A percentile compares a stretch with the other conserved stretches of the same genome.
These are phyloP conservation scores for Pseudopodoces humilis DNA, from an alignment of 2,113 vertebrate genomes.

Conservation along the genomic window DNA sequence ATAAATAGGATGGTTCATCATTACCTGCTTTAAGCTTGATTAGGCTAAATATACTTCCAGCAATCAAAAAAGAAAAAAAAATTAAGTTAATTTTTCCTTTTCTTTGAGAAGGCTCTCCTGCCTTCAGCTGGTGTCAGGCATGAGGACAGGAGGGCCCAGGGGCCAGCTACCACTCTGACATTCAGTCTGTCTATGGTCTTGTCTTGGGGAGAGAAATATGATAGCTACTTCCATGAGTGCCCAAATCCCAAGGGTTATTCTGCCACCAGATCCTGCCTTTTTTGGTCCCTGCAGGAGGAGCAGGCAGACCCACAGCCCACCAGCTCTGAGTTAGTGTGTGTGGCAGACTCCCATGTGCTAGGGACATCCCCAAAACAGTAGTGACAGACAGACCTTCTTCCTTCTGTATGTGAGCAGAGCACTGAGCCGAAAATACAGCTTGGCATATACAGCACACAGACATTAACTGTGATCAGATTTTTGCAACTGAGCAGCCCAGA, in stretches of 20 bases:
- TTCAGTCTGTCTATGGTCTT: neutral
- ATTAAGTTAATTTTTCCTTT: neutral
- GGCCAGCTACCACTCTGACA: neutral
- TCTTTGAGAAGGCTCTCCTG: neutral
- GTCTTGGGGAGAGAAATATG: neutral
- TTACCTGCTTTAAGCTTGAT: slow-evolving; percentile 27
- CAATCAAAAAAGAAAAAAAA: neutral
- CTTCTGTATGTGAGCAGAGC: neutral
- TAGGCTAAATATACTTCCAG: slow-evolving; percentile 6
- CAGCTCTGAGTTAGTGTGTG: neutral
- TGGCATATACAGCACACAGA: neutral
- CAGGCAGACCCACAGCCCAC: neutral
- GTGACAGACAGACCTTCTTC: neutral
- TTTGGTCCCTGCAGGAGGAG: neutral
- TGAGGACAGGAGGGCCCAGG: fast-evolving
- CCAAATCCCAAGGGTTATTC: neutral
- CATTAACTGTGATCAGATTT: neutral
- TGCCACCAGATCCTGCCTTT: neutral
- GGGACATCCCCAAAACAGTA: neutral
- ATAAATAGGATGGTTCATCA: neutral
- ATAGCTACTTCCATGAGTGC: fast-evolving
- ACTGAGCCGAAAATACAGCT: neutral
- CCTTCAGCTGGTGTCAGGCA: neutral
- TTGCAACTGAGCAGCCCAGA: neutral
- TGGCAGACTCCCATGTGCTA: fast-evolving